Evolutionary conservation across 1,140 invertebrate species (phyloP).

Genomic region (Charaxes varanes): DNA sequence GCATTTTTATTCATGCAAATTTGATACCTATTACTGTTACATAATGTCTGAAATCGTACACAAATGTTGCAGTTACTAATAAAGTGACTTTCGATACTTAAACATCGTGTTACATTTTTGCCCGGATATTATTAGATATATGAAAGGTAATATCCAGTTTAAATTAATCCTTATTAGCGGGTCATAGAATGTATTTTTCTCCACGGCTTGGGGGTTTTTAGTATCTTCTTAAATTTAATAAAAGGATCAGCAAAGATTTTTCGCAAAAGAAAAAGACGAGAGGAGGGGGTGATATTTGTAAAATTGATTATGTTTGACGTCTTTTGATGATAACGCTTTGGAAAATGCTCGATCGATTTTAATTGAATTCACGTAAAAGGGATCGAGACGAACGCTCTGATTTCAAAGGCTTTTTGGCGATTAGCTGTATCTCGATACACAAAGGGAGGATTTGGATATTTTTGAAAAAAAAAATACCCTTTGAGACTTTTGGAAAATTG

Average conservation of each 20-base stretch:
- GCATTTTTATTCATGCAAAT: too few relatives aligned
- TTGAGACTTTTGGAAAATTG: constrained; percentile 1
- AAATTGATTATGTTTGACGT: constrained; percentile 70
- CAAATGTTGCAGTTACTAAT: too few relatives aligned
- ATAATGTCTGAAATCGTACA: too few relatives aligned
- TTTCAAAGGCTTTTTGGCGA: constrained; percentile 37
- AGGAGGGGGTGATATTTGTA: constrained; percentile 53
- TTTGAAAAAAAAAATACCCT: background rate
- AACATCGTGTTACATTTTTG: constrained; percentile 49
- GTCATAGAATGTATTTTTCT: too few relatives aligned
- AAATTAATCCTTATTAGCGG: too few relatives aligned
- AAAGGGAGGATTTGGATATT: constrained; percentile 21
- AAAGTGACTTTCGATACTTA: constrained; percentile 57
- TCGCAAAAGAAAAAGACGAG: constrained; percentile 42
- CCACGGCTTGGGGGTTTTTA: too few relatives aligned
- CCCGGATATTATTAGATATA: too few relatives aligned
- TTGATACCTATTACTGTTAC: too few relatives aligned
- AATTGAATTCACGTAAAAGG: constrained; percentile 51
- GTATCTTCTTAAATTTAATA: too few relatives aligned
- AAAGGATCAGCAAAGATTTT: constrained; percentile 26
- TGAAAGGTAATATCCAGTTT: too few relatives aligned
- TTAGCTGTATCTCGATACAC: constrained; percentile 44
- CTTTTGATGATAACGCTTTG: constrained; percentile 46
- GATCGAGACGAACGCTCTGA: constrained; percentile 15
- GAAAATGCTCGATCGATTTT: constrained; percentile 44